Percentiles rank a stretch among this genome's conserved stretches.
phyloP scores from a whole-genome alignment of 2,888 invertebrate species.

The Heteropelma amictum region DNA sequence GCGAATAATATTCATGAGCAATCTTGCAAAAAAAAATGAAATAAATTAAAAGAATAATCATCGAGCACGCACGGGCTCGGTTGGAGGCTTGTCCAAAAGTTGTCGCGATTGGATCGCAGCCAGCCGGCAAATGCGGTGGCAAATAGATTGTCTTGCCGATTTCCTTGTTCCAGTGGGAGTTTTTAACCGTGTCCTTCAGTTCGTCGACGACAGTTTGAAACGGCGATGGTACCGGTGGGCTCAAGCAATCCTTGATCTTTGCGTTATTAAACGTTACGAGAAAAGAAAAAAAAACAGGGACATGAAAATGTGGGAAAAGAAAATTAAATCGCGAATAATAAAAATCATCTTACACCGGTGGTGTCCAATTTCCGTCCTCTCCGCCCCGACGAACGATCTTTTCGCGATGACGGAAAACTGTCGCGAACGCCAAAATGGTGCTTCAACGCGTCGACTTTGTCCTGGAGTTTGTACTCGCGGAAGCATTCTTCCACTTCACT shows the following conservation, averaged over 20 bases:
- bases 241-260: slow-evolving; percentile 69
- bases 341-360: slow-evolving; percentile 22
- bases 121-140: slow-evolving; percentile 76
- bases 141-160: slow-evolving; percentile 78
- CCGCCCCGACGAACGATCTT: background rate
- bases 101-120: slow-evolving; percentile 74
- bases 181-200: slow-evolving; percentile 78
- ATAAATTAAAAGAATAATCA: too few species aligned
- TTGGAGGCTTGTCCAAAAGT: slow-evolving; percentile 74
- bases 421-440: slow-evolving; percentile 27
- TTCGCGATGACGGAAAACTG: background rate
- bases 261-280: background rate
- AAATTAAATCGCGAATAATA: too few species aligned
- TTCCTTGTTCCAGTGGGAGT: slow-evolving; percentile 78
- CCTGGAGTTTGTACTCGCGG: slow-evolving; percentile 40
- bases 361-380: slow-evolving; percentile 5
- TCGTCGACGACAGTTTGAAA: slow-evolving; percentile 78
- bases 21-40: too few species aligned
- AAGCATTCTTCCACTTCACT: slow-evolving; percentile 44
- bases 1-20: too few species aligned
- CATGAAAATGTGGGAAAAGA: too few species aligned
- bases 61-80: slow-evolving; percentile 33
- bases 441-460: slow-evolving; percentile 41
- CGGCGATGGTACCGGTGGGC: slow-evolving; percentile 74
- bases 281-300: too few species aligned